A percentile compares a stretch with the other conserved stretches of the same genome.
These are phyloP conservation scores for Drosophila melanica DNA, from an alignment of 1,140 invertebrate genomes.

Conservation along the genomic window DNA sequence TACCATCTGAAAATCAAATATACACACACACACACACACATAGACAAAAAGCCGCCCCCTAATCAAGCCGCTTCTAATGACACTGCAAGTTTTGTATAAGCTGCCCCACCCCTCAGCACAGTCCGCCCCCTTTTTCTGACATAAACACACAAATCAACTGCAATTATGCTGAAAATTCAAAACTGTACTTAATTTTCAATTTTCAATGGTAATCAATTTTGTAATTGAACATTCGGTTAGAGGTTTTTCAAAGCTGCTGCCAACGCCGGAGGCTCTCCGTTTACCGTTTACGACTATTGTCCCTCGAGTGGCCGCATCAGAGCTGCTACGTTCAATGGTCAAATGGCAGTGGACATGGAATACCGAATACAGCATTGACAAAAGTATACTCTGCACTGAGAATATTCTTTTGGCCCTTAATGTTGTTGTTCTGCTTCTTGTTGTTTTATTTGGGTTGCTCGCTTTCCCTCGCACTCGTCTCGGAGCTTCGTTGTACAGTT, in stretches of 20 bases:
- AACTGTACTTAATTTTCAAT: conserved; percentile 80
- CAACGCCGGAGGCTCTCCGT: not conserved
- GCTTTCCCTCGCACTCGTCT: not conserved
- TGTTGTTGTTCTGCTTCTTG: not conserved
- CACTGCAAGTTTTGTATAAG: conserved; percentile 64
- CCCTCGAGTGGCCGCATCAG: conserved; percentile 44
- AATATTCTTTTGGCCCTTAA: not conserved
- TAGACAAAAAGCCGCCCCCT: conserved; percentile 8
- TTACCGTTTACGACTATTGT: conserved; percentile 37
- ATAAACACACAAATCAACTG: conserved; percentile 57
- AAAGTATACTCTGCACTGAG: not conserved
- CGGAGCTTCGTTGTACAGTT: conserved; percentile 52
- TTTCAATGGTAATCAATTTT: conserved; percentile 79
- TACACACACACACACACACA: conserved; percentile 44
- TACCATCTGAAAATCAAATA: conserved; percentile 50
- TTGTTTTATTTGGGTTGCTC: not conserved
- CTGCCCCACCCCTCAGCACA: not conserved
- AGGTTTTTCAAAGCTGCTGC: conserved; percentile 25
- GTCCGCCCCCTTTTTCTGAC: conserved; percentile 17
- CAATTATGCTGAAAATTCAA: conserved; percentile 79
- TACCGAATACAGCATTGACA: not conserved
- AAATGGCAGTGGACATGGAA: conserved; percentile 12
- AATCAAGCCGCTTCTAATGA: conserved; percentile 65
- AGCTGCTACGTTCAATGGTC: conserved; percentile 44
- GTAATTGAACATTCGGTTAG: conserved; percentile 75